Evolutionary conservation across 2,113 vertebrate species (phyloP), one percentile per base, ranked within the genome.

Genomic region (Lepidothrix coronata): DNA sequence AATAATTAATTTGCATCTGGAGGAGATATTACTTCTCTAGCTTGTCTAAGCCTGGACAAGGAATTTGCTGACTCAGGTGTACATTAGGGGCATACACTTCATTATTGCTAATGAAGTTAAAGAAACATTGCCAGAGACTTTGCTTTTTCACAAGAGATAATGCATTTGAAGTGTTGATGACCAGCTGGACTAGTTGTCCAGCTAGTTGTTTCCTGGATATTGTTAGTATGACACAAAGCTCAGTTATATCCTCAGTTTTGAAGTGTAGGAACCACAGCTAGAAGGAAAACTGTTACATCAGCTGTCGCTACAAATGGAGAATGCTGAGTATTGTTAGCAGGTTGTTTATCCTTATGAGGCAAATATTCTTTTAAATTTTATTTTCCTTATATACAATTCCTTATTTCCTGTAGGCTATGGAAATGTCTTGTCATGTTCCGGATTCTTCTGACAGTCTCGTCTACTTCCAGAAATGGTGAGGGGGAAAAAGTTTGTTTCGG

Each of bases 1-100:
- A 95, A 95, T 95, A 80, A 94, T 96, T 93, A 92, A 85, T 85
- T 74, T 83, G 41, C 21, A 23, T 61, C 66, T 85, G 13, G 58
- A 79, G 16, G 33, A 95, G 67, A 68, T 85, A 44, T 75, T 92
- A 28, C 65, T 81, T 57, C 66, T 92, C 19, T 44, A 73, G 46
- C 71, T 87, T 76, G 49, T 49, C 81, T 61, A 54, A 95, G 55
- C 41, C 49, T 51, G 78, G 71, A 41, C 31, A 59, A 94, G 71
- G 74, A 88, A 95, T 89, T 66, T 92, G 66, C 81, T 91, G 81
- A 89, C 57, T 79, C 66, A 70, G 41, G 37, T 93, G 67, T 76
- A 61, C 49, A 11, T 85, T 85, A 65, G 54, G 65, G 62, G 78
- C 73, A 23, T 72, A 67, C 61, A 37, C 61, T 78, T 94, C 37